Evolutionary conservation across 2,888 invertebrate species (phyloP), one percentile per base, ranked within the genome.

Genomic region (Tanypteryx hageni): DNA sequence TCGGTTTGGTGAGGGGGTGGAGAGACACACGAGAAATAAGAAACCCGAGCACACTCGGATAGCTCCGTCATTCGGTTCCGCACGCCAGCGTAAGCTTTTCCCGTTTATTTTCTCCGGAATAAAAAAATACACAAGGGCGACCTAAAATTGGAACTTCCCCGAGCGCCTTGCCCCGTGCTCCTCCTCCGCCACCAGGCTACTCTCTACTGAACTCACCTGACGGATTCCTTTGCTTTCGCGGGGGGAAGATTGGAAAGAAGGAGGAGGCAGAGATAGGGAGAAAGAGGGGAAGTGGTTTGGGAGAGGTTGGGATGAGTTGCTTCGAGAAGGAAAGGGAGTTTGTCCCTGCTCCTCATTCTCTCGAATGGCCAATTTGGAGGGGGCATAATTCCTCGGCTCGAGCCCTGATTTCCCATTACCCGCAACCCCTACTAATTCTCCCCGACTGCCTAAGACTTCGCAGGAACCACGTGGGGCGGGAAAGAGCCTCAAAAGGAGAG

Each of bases 281-380:
- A 68, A 22, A 18, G 11, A n/a, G n/a, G 0, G n/a, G 68, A 27
- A 22, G 27, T 18, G 10, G 27, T 4, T 4, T 11, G 18, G 16
- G 76, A 76, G 13, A 76, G n/a, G 76, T 68, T 18, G n/a, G 27
- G 76, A 27, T 27, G 27, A 10, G 22, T 22, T 27, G 27, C 13
- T 27, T 11, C 27, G 76, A 27, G 27, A 76, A 13, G 76, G 76
- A 27, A 76, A 76, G 76, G 76, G 76, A 76, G 44, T n/a, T 44
- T 10, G 61, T n/a, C n/a, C n/a, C n/a, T n/a, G n/a, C n/a, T n/a
- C n/a, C n/a, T n/a, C n/a, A n/a, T n/a, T n/a, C n/a, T n/a, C n/a
- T n/a, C 44, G 83, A 83, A 83, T 83, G n/a, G 83, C 83, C 83
- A 83, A 83, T 83, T 83, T 83, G 56, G 57, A 83, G 56, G 83